Evolutionary conservation across 2,797 vertebrate genomes (phyloP), one percentile per base, ranked within the genome.

Genomic region (Graptemys geographica): DNA sequence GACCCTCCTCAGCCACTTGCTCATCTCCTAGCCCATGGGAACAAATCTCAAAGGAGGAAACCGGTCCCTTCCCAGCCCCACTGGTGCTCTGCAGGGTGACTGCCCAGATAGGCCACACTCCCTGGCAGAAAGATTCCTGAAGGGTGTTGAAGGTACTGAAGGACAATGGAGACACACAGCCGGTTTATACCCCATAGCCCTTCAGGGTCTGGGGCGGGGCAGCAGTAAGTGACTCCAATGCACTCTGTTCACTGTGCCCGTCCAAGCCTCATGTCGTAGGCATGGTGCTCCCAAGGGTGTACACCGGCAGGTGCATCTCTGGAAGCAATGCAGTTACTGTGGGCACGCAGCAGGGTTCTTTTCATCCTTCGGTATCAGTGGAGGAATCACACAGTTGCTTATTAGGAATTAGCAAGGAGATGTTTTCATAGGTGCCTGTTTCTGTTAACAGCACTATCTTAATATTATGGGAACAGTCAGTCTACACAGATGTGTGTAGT

Each of bases 391-490:
- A 51, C 81, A 33, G n/a, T n/a, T n/a, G 27, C 53, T 51, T 51
- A 78, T 55, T 37, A 18, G 41, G 44, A 37, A 56, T 55, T 69
- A 69, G 31, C 51, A 47, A 33, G 6, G 56, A 81, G 51, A 49
- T 81, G 52, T 85, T 90, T 85, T 90, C 83, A 37, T 56, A 31
- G 9, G 51, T 84, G 55, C 41, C 19, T 49, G 49, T 84, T 84
- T 90, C 51, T 53, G 47, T 55, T 80, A 55, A 69, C 69, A 51
- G n/a, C 57, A 69, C 69, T 72, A 72, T 80, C 57, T n/a, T 93
- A 84, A 87, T 94, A 91, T 90, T 96, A 91, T 91, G 52, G 76
- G 90, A 95, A 92, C 89, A 92, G 89, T 85, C 57, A 81, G 86
- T 74, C 79, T 90, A 8, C 55, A 85, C 59, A 81, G 84, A 62